These are phyloP conservation scores for Eurosta solidaginis DNA, from an alignment of 1,140 invertebrate species.

Conservation along the genomic window DNA sequence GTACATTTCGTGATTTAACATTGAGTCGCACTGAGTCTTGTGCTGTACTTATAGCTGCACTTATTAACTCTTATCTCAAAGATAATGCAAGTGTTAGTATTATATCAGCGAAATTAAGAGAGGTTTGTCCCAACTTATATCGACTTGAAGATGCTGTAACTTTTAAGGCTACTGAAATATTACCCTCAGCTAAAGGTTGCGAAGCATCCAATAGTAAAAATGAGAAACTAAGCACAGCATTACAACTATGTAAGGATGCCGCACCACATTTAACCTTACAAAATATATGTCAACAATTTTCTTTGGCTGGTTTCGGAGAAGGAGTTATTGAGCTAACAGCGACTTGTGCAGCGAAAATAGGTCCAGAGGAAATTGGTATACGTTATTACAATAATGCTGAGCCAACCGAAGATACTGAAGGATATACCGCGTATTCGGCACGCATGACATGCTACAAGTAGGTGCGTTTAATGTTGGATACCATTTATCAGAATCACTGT, in stretches of 20 bases:
- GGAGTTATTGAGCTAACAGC: too few species aligned
- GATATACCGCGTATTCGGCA: slow-evolving; percentile 60
- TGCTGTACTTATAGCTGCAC: slow-evolving; percentile 71
- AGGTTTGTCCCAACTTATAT: slow-evolving; percentile 92
- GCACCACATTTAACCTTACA: slow-evolving; percentile 53
- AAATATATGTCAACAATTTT: too few species aligned
- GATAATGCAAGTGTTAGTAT: slow-evolving; percentile 94
- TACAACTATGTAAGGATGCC: slow-evolving; percentile 77
- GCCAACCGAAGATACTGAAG: slow-evolving; percentile 77
- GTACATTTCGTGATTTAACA: slow-evolving; percentile 79
- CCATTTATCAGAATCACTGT: slow-evolving; percentile 67
- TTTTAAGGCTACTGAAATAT: slow-evolving; percentile 92
- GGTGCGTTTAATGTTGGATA: slow-evolving; percentile 78
- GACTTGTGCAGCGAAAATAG: too few species aligned
- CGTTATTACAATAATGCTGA: slow-evolving; percentile 88
- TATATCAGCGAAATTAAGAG: slow-evolving; percentile 84
- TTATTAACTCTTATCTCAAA: slow-evolving; percentile 86
- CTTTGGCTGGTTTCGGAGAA: too few species aligned
- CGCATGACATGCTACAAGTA: slow-evolving; percentile 85
- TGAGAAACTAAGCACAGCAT: too few species aligned
- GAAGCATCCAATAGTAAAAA: too few species aligned
- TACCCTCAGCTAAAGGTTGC: too few species aligned
- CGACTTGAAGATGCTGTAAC: slow-evolving; percentile 94
- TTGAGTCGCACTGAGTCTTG: slow-evolving; percentile 83
- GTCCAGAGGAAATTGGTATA: slow-evolving; percentile 85